A percentile compares a stretch with the other conserved stretches of the same genome.
Evolutionary conservation across 2,113 vertebrate species (phyloP).

Genomic region (Rousettus leschenaultii): DNA sequence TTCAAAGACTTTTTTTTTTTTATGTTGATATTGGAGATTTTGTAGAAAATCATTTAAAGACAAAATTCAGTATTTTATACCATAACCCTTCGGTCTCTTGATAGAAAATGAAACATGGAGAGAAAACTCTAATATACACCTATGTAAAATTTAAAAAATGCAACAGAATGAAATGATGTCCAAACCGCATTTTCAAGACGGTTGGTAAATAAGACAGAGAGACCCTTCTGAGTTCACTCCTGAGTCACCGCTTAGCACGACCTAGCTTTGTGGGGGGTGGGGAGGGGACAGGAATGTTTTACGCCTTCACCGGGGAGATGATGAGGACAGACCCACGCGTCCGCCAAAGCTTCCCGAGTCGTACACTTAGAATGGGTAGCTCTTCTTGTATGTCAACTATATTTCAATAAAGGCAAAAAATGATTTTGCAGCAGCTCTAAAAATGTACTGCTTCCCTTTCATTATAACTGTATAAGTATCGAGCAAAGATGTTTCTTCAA

Average conservation of each 20-base stretch:
- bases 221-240: not conserved
- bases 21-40: not conserved
- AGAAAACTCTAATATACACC: not conserved
- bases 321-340: not conserved
- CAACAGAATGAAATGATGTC: not conserved
- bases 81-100: not conserved
- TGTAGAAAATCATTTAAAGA: conserved; percentile 47
- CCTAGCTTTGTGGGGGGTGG: not conserved
- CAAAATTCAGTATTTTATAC: conserved; percentile 45
- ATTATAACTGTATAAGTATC: not conserved
- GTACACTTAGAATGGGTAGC: not conserved
- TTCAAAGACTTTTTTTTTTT: not conserved
- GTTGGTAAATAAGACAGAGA: not conserved
- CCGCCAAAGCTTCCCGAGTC: not conserved
- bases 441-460: not conserved
- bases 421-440: not conserved
- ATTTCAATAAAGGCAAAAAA: not conserved
- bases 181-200: not conserved
- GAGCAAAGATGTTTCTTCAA: not conserved
- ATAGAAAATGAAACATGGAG: conserved; percentile 18
- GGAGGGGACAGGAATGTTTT: not conserved
- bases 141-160: conserved; percentile 8
- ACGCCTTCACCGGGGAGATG: not conserved
- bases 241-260: not conserved
- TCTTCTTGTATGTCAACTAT: not conserved